Evolutionary conservation across 2,113 vertebrate species (phyloP), one percentile per base, ranked within the genome.

Genomic region (Heterochromis multidens): DNA sequence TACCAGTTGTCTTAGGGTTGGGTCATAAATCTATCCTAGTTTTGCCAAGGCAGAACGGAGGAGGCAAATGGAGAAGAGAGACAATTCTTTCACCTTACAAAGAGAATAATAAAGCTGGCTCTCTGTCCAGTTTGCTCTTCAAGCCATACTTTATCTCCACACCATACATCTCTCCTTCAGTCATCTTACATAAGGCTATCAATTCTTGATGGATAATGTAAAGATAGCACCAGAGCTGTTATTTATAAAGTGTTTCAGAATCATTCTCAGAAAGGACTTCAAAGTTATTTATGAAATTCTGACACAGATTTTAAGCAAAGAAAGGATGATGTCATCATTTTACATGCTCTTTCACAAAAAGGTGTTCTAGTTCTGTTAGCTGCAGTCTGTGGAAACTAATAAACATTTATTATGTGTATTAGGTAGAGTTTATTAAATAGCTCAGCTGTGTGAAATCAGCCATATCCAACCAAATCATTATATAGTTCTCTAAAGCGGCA

Each of bases 61-160:
- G 16, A 67, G 67, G 7, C 10, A 35, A 7, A 56, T 4, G 1
- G 14, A 43, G 52, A 10, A 29, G 46, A 54, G 52, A 60, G 58
- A 52, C 46, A 35, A 37, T 31, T 13, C 12, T 76, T 85, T 67
- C 62, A 60, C 63, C 37, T 67, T 87, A 90, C 87, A 88, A 89
- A 94, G 90, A 79, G 89, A 89, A 92, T 91, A 88, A 86, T 92
- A 81, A 84, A 87, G 78, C 43, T 2, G 37, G 0, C 25, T 70
- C 37, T 80, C 49, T 79, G 67, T 23, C 5, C 52, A 72, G 77
- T 81, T 79, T 83, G 63, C 21, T 70, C 57, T 77, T 19, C n/a
- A 77, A 72, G 46, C 72, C 49, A 63, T 40, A 72, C 16, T 77
- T 56, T 61, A 14, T 80, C 31, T 85, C 74, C 56, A 37, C 61